Evolutionary conservation across 2,888 invertebrate species (phyloP).

Genomic region (Chaetogeoica ovagalla): DNA sequence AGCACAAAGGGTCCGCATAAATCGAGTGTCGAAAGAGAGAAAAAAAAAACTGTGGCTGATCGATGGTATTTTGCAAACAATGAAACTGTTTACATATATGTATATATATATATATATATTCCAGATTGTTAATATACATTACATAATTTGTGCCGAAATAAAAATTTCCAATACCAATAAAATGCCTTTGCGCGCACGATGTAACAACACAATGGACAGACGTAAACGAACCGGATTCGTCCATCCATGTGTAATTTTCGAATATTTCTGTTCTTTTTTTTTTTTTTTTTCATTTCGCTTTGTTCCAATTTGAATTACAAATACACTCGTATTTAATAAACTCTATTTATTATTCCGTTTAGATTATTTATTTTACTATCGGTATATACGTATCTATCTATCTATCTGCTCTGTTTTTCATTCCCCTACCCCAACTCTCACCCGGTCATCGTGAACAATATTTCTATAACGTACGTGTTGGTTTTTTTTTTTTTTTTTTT

Average conservation of each 20-base stretch:
- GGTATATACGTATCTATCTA: neutral
- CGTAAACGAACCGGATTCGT: constrained; percentile 46
- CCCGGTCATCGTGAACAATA: constrained; percentile 5
- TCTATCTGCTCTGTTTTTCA: neutral
- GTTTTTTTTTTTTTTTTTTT: neutral
- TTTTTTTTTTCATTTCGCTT: constrained; percentile 5
- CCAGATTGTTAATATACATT: constrained; percentile 42
- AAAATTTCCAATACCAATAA: constrained; percentile 32
- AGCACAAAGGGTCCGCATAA: constrained; percentile 51
- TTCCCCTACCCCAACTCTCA: neutral
- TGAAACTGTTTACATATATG: constrained; percentile 33
- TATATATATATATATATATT: too few relatives aligned
- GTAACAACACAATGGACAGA: constrained; percentile 43
- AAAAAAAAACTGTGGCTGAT: constrained; percentile 46
- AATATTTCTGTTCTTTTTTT: constrained; percentile 9
- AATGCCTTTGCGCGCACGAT: constrained; percentile 26
- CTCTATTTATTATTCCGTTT: constrained; percentile 33
- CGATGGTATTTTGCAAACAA: constrained; percentile 48
- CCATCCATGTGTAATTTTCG: constrained; percentile 33
- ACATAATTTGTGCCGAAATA: constrained; percentile 51
- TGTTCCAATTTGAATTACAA: constrained; percentile 44
- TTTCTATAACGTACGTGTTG: neutral
- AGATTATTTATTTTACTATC: constrained; percentile 33
- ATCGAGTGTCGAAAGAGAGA: constrained; percentile 44
- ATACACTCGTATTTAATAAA: constrained; percentile 39